Evolutionary conservation across 2,113 vertebrate genomes (phyloP).

Genomic region (Dendrocopos noguchii): DNA sequence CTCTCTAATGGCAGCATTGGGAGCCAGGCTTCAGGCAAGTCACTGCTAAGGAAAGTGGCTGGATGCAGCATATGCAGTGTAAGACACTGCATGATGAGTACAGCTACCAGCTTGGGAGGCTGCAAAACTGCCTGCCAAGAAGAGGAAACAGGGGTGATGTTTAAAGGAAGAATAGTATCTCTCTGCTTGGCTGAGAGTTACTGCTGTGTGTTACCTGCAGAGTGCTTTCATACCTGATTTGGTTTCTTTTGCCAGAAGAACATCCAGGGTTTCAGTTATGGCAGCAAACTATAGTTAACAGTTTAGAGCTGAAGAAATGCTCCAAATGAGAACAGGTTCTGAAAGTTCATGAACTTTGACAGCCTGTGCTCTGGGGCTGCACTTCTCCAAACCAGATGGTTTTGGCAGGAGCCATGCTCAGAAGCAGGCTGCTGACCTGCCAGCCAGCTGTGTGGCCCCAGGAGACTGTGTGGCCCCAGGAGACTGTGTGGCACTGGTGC

Average conservation of each 20-base stretch:
- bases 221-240: background rate
- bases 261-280: background rate
- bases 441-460: background rate
- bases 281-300: background rate
- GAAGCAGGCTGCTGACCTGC: background rate
- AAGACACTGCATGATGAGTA: background rate
- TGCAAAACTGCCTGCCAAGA: background rate
- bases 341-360: background rate
- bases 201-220: background rate
- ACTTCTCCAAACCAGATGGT: background rate
- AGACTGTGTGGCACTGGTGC: background rate
- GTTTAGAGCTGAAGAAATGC: background rate
- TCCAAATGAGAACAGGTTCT: background rate
- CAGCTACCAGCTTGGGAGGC: background rate
- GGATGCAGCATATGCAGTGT: background rate
- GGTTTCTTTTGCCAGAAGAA: background rate
- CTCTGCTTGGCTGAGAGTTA: background rate
- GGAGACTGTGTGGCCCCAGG: background rate
- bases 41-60: background rate
- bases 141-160: background rate
- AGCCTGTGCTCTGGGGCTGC: background rate
- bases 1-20: background rate
- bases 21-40: background rate
- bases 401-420: background rate
- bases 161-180: background rate